Conservation (phyloP, 2,797 vertebrate species). For the Gallinago nigripennis region DNA sequence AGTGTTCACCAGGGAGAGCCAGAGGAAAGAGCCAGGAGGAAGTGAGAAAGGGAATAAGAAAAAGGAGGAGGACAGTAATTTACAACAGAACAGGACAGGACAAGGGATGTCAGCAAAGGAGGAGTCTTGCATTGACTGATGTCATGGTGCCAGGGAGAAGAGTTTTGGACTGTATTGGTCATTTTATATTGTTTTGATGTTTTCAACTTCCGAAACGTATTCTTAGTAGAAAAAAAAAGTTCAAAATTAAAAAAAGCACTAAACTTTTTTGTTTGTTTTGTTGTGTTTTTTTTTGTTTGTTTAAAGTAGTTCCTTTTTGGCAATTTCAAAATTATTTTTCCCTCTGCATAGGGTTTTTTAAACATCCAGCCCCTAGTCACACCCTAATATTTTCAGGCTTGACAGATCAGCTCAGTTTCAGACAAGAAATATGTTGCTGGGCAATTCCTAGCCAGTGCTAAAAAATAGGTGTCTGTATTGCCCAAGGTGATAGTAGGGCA, state of each 20-base stretch:
- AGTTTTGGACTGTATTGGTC: not conserved
- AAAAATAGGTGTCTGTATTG: not conserved
- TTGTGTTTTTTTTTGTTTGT: not conserved
- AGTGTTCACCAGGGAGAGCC: slow-evolving; percentile 28
- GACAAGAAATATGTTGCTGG: not conserved
- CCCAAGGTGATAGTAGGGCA: not conserved
- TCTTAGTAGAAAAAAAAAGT: not conserved
- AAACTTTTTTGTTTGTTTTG: not conserved
- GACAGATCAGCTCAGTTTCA: not conserved
- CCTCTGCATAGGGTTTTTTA: not conserved
- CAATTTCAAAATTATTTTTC: not conserved
- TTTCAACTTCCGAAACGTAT: not conserved
- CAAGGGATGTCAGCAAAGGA: not conserved
- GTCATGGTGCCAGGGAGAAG: not conserved
- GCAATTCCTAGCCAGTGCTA: not conserved
- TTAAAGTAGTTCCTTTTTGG: not conserved
- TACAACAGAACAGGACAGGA: not conserved
- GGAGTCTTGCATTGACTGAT: not conserved
- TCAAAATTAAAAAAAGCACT: not conserved
- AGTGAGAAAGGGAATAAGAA: not conserved
- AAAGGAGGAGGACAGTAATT: not conserved
- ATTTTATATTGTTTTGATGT: not conserved
- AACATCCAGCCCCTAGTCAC: not conserved
- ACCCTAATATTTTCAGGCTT: not conserved
- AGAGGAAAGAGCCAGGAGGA: not conserved